Conservation (phyloP, 2,888 invertebrate genomes). For the Caenorhabditis sulstoni region DNA sequence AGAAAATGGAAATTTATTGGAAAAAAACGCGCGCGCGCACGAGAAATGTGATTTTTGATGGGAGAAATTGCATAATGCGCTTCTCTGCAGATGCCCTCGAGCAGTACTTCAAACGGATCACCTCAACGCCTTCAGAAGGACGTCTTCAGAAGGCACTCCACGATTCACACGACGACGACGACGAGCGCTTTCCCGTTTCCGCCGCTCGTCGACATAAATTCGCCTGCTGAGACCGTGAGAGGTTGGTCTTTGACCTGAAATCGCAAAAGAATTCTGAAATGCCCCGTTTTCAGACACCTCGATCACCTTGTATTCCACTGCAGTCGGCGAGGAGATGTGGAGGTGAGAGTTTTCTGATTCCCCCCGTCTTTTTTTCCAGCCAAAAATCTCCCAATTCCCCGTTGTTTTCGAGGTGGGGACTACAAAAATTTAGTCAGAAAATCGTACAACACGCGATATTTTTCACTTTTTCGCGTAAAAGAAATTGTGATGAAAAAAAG, state of each 20-base stretch:
- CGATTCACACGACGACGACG: not conserved
- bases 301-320: not conserved
- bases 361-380: not conserved
- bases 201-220: not conserved
- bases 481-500: not conserved
- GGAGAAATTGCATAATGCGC: not conserved
- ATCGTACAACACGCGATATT: not conserved
- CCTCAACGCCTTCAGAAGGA: constrained; percentile 1
- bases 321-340: not conserved
- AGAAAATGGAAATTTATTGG: constrained; percentile 8
- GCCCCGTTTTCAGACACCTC: not conserved
- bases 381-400: not conserved
- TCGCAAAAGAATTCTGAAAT: not conserved
- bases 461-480: not conserved
- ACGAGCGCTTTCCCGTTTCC: constrained; percentile 13
- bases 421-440: not conserved
- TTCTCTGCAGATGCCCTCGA: constrained; percentile 52
- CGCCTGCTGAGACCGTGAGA: not conserved
- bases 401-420: not conserved
- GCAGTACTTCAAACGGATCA: constrained; percentile 36
- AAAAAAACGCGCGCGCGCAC: not conserved
- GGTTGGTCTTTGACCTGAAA: not conserved
- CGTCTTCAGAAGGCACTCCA: constrained; percentile 24
- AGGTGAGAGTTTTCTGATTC: not conserved
- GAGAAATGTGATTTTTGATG: not conserved